Percentiles rank a stretch among this genome's conserved stretches.
Evolutionary conservation across 2,797 vertebrate species (phyloP).

Genomic region (Muraenolepis orangiensis): DNA sequence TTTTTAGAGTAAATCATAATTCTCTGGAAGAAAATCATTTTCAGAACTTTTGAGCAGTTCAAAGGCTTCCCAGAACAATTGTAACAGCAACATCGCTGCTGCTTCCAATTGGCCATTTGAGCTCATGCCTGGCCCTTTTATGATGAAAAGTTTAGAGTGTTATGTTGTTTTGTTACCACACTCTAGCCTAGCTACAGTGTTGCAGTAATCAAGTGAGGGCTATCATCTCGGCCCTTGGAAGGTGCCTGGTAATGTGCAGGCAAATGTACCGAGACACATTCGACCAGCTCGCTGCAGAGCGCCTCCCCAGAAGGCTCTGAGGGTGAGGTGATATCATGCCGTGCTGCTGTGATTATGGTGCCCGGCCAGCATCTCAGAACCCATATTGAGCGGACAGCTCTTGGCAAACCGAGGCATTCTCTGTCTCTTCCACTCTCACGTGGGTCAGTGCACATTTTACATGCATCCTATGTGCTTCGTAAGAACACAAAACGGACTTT

Average conservation of each 20-base stretch:
- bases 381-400: constrained; percentile 42
- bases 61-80: constrained; percentile 57
- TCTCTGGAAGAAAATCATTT: constrained; percentile 51
- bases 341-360: constrained; percentile 39
- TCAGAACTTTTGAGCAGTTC: constrained; percentile 52
- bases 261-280: constrained; percentile 66
- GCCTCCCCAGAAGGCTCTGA: constrained; percentile 52
- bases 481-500: constrained; percentile 27
- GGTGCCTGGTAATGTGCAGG: constrained; percentile 65
- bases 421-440: constrained; percentile 39
- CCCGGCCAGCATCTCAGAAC: constrained; percentile 48
- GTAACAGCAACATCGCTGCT: constrained; percentile 45
- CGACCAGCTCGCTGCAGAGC: constrained; percentile 50
- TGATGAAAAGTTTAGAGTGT: constrained; percentile 58
- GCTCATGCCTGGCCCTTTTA: constrained; percentile 58
- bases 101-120: constrained; percentile 63
- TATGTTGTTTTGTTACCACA: constrained; percentile 67
- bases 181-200: constrained; percentile 66
- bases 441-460: constrained; percentile 51
- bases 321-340: constrained; percentile 64
- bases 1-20: constrained; percentile 56
- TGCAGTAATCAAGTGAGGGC: constrained; percentile 61
- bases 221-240: constrained; percentile 58
- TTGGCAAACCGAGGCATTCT: constrained; percentile 40
- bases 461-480: constrained; percentile 42